phyloP scores from a whole-genome alignment of 1,140 invertebrate species.

The Maconellicoccus hirsutus region DNA sequence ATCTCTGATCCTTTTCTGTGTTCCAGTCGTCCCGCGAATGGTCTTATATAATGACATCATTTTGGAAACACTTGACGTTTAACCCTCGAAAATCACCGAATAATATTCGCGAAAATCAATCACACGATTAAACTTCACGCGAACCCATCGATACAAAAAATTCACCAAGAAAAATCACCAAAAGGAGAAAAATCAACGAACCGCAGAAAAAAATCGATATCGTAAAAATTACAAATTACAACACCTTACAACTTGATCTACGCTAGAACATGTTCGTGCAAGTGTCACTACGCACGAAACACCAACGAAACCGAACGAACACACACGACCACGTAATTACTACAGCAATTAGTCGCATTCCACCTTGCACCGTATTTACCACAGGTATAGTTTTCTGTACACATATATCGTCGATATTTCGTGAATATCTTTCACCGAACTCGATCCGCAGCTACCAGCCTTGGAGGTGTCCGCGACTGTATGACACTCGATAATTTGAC shows the following conservation, averaged over 20 bases:
- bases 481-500: no score
- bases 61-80: slow-evolving; percentile 14
- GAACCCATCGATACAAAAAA: neutral
- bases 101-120: no score
- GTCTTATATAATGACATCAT: slow-evolving; percentile 32
- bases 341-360: neutral
- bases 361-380: neutral
- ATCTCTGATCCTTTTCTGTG: slow-evolving; percentile 30
- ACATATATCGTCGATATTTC: no score
- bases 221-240: no score
- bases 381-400: neutral
- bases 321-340: neutral
- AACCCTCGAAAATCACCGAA: neutral
- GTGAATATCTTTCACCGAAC: no score
- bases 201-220: no score
- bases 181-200: neutral
- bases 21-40: slow-evolving; percentile 29
- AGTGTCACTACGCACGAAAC: neutral
- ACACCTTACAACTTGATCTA: no score
- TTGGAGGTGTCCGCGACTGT: no score
- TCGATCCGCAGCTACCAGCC: no score
- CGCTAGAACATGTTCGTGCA: neutral
- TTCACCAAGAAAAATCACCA: neutral
- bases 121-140: no score
- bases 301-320: neutral